A percentile compares a stretch with the other conserved stretches of the same genome.
Evolutionary conservation across 2,888 invertebrate genomes (phyloP).

Genomic region (Seira ritae): DNA sequence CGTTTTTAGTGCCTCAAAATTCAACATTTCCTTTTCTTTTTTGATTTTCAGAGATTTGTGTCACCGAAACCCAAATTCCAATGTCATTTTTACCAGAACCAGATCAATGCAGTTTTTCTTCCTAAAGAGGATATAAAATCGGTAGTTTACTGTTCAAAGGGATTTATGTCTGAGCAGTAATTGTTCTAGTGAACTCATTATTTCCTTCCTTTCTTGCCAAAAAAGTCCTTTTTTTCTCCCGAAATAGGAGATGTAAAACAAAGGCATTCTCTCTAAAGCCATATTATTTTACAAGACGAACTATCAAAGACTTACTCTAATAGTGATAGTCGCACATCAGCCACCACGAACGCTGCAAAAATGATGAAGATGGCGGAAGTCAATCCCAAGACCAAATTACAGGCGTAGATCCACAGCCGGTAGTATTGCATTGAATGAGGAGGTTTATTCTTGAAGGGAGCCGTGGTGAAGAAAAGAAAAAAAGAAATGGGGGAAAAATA

Average conservation of each 20-base stretch:
- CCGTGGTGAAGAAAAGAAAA: conserved; percentile 58
- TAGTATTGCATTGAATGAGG: conserved; percentile 72
- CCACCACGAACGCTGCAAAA: conserved; percentile 80
- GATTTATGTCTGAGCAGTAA: neutral
- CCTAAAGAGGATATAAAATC: neutral
- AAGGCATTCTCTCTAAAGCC: too few relatives aligned
- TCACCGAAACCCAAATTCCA: too few relatives aligned
- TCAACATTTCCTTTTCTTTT: too few relatives aligned
- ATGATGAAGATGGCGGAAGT: conserved; percentile 88
- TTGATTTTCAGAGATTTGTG: too few relatives aligned
- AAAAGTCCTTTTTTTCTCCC: too few relatives aligned
- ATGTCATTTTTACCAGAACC: too few relatives aligned
- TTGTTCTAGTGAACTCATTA: neutral
- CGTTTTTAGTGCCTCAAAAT: too few relatives aligned
- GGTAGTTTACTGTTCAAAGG: neutral
- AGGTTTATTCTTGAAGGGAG: conserved; percentile 53
- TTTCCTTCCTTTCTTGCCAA: neutral
- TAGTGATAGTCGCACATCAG: conserved; percentile 78
- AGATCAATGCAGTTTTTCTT: too few relatives aligned
- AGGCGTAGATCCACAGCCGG: conserved; percentile 83
- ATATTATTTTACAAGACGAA: too few relatives aligned
- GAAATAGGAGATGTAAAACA: too few relatives aligned
- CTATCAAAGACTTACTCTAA: conserved; percentile 76
- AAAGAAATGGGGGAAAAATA: conserved; percentile 23
- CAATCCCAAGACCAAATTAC: conserved; percentile 90